Percentiles rank a stretch among this genome's conserved stretches.
Evolutionary conservation across 2,113 vertebrate genomes (phyloP).

Genomic region (Urocynchramus pylzowi): DNA sequence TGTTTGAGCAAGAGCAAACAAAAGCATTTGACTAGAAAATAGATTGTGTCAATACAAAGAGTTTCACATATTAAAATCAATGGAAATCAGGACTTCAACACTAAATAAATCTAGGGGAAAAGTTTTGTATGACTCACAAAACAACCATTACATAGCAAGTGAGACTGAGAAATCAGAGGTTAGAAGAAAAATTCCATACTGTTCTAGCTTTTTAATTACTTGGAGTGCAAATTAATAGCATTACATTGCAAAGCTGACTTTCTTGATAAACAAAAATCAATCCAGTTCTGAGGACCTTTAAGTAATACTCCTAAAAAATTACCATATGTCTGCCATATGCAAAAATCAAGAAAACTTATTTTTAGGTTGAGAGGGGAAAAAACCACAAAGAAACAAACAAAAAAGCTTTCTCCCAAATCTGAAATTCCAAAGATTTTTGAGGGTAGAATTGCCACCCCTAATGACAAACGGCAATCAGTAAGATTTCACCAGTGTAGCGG

Average conservation of each 20-base stretch:
- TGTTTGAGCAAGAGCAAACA: not conserved
- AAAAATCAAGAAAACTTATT: not conserved
- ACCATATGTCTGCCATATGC: not conserved
- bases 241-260: not conserved
- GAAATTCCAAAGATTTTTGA: not conserved
- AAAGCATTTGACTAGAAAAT: not conserved
- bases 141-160: not conserved
- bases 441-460: not conserved
- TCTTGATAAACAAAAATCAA: not conserved
- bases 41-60: not conserved
- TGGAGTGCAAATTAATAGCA: not conserved
- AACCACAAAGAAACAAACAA: not conserved
- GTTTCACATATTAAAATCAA: not conserved
- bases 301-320: not conserved
- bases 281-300: not conserved
- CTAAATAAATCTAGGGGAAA: not conserved
- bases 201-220: not conserved
- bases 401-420: not conserved
- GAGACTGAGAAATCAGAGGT: not conserved
- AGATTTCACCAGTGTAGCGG: not conserved
- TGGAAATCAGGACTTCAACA: not conserved
- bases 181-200: not conserved
- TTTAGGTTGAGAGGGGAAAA: not conserved
- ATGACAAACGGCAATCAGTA: not conserved
- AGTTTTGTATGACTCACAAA: not conserved